Percentiles rank a stretch among this genome's conserved stretches.
Evolutionary conservation across 2,888 invertebrate genomes (phyloP).

Genomic region (Tachystola acroxantha): DNA sequence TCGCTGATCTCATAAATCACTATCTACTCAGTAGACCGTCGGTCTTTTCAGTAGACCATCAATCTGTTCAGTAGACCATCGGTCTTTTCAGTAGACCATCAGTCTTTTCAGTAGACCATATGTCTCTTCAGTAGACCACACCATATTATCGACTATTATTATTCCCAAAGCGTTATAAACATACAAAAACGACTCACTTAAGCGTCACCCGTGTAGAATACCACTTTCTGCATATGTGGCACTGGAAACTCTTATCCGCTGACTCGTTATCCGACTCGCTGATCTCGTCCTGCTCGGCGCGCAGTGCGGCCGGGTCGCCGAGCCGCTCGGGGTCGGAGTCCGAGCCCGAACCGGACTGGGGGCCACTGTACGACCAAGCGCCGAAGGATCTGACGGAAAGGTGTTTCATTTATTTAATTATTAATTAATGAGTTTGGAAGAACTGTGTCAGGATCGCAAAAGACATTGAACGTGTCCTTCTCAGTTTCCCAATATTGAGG

Average conservation of each 20-base stretch:
- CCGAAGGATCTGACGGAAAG: slow-evolving; percentile 48
- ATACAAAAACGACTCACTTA: too few relatives aligned
- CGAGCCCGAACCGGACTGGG: slow-evolving; percentile 37
- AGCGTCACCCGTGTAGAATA: slow-evolving; percentile 67
- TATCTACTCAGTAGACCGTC: neutral
- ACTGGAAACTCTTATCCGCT: slow-evolving; percentile 70
- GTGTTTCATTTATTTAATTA: slow-evolving; percentile 3
- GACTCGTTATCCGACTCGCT: slow-evolving; percentile 68
- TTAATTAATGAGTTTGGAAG: too few relatives aligned
- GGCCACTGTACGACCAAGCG: slow-evolving; percentile 43
- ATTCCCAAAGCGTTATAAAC: too few relatives aligned
- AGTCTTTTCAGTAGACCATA: neutral
- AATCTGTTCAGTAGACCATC: neutral
- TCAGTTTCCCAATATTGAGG: too few relatives aligned
- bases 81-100: neutral
- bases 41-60: too few relatives aligned
- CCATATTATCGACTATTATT: too few relatives aligned
- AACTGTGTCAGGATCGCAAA: too few relatives aligned
- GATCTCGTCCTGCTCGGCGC: slow-evolving; percentile 47
- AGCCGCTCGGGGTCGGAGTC: slow-evolving; percentile 46
- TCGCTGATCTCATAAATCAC: too few relatives aligned
- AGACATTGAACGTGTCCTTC: too few relatives aligned
- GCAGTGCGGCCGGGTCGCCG: slow-evolving; percentile 19
- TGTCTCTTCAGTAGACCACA: too few relatives aligned
- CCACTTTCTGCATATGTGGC: slow-evolving; percentile 70